Base-by-base conservation (phyloP, 2,888 invertebrate genomes). In the Cenopis cana region DNA sequence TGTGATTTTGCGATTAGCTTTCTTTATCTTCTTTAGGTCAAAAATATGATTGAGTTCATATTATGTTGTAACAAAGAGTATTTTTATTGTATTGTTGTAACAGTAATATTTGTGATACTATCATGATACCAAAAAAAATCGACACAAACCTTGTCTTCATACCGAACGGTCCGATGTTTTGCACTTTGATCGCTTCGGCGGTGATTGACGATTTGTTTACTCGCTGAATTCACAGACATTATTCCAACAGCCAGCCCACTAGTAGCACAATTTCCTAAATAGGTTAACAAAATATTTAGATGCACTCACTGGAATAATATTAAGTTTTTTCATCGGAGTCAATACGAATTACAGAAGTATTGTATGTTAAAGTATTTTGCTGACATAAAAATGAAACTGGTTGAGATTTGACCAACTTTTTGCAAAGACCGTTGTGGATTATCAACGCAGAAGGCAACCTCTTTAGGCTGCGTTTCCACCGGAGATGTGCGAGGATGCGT, bases 181-280 rank as follows among this genome's bases (percentile, higher is more conserved):
- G 38, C 1, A 38, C 38, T 59, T 20, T 59, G 20, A 59, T 59
- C 59, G 59, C 41, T 41, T 24, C 14, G 14, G n/a, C 41, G 41
- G 17, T 59, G 59, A 59, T 59, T 59, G 59, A 59, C 38, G 57
- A 57, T 46, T 41, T 59, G 24, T 59, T 59, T 41, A 59, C 59
- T 24, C 59, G 41, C 41, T 59, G 24, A 41, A 59, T 41, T 46
- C 59, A n/a, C 41, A 59, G 59, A 59, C 24, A 41, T 20, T 12
- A 20, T 24, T 38, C 10, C 12, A 38, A 41, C 59, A 59, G 41
- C 41, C 20, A 41, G 20, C 41, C 24, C 24, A 59, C 41, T 59
- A 10, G 20, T 36, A 18, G 14, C 36, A 24, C 57, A 8, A 36
- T 18, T 20, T 38, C 9, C 6, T 18, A 57, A 57, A 57, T 57